These are phyloP conservation scores for Cydia strobilella DNA, from an alignment of 1,140 invertebrate species.

Conservation along the genomic window DNA sequence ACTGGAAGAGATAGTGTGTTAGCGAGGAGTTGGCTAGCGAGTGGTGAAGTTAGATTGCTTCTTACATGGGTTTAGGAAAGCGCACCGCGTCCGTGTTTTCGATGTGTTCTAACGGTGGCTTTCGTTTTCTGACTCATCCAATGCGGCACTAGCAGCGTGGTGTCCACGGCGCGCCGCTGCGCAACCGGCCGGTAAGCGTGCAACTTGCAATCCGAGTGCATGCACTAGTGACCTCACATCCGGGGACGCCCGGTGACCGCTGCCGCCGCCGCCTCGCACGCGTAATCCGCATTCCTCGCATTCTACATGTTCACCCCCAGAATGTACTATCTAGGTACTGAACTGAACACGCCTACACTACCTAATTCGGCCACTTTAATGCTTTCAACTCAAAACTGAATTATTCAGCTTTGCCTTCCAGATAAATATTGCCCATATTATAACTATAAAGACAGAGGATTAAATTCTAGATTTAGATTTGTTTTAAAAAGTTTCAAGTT, in stretches of 20 bases:
- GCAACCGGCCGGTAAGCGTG: slow-evolving; percentile 60
- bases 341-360: slow-evolving; percentile 61
- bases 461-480: slow-evolving; percentile 16
- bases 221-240: slow-evolving; percentile 16
- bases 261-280: slow-evolving; percentile 47
- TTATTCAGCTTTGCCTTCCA: slow-evolving; percentile 13
- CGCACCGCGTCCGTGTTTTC: slow-evolving; percentile 42
- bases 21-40: slow-evolving; percentile 72
- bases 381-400: slow-evolving; percentile 50
- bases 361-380: slow-evolving; percentile 68
- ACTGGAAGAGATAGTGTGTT: slow-evolving; percentile 75
- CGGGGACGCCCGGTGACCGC: slow-evolving; percentile 32
- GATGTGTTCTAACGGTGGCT: slow-evolving; percentile 57
- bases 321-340: slow-evolving; percentile 69
- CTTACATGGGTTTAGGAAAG: slow-evolving; percentile 39
- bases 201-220: not conserved
- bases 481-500: slow-evolving; percentile 41
- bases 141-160: slow-evolving; percentile 67
- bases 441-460: not conserved
- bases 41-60: slow-evolving; percentile 56
- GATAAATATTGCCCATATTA: not conserved
- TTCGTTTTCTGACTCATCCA: slow-evolving; percentile 77
- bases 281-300: slow-evolving; percentile 67
- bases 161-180: slow-evolving; percentile 56
- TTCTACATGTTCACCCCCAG: slow-evolving; percentile 73